phyloP scores from a whole-genome alignment of 37 sponge, comb jelly and placozoan species.

The Chondrilla cf. caribensis region DNA sequence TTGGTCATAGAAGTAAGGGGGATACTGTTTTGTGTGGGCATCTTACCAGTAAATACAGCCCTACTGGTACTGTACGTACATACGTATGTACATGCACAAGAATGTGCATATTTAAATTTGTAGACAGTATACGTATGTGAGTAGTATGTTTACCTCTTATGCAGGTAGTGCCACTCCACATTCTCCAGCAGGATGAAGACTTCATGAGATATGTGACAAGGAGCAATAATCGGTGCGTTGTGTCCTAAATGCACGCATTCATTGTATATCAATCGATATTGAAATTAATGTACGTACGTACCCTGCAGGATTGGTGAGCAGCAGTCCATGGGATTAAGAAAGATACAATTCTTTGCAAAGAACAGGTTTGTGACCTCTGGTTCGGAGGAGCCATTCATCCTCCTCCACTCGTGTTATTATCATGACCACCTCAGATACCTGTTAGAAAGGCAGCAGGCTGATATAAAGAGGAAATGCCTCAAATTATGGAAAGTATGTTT shows the following conservation, averaged over 20 bases:
- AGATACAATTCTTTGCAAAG: constrained; percentile 62
- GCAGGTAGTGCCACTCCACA: constrained; percentile 60
- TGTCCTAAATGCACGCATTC: neutral
- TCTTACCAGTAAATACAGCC: too few relatives aligned
- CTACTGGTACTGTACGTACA: too few relatives aligned
- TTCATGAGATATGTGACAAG: constrained; percentile 45
- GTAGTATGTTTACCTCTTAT: neutral
- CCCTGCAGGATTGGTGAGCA: constrained; percentile 41
- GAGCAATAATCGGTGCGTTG: constrained; percentile 60
- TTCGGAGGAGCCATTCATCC: too few relatives aligned
- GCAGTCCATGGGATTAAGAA: constrained; percentile 44
- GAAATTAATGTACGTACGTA: neutral
- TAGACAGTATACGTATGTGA: neutral
- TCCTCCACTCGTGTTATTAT: neutral
- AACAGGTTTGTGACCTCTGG: constrained; percentile 41
- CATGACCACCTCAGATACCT: constrained; percentile 46
- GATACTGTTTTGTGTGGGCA: too few relatives aligned
- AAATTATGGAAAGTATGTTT: constrained; percentile 68
- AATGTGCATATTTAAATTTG: too few relatives aligned
- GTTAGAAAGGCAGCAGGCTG: constrained; percentile 53
- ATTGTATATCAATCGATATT: neutral
- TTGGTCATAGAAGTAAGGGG: too few relatives aligned
- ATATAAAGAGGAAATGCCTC: constrained; percentile 57
- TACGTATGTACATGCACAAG: too few relatives aligned
- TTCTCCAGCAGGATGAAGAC: constrained; percentile 26